phyloP scores from a whole-genome alignment of 2,888 invertebrate species.

The Iphiclides podalirius region DNA sequence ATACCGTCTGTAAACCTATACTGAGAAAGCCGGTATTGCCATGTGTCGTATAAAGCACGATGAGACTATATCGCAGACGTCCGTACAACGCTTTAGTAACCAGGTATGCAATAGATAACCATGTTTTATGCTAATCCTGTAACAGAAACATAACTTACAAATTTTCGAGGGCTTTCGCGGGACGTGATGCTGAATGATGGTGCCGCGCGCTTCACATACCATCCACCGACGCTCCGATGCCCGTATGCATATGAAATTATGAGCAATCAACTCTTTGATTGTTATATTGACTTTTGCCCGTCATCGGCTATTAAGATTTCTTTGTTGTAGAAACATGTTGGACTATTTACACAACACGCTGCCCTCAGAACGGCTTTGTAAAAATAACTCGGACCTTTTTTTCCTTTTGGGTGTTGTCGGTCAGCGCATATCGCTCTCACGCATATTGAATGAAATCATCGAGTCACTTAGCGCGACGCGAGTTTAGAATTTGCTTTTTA shows the following conservation, averaged over 20 bases:
- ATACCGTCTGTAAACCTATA: slow-evolving; percentile 49
- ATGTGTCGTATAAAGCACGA: slow-evolving; percentile 40
- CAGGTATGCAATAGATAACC: slow-evolving; percentile 75
- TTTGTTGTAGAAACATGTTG: slow-evolving; percentile 78
- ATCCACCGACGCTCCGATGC: slow-evolving; percentile 32
- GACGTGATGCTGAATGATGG: slow-evolving; percentile 42
- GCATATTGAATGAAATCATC: slow-evolving; percentile 70
- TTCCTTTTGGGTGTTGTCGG: slow-evolving; percentile 48
- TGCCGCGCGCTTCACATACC: slow-evolving; percentile 49
- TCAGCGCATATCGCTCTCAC: slow-evolving; percentile 69
- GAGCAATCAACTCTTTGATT: slow-evolving; percentile 75
- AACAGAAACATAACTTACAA: slow-evolving; percentile 70
- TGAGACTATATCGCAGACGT: slow-evolving; percentile 58
- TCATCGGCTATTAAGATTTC: slow-evolving; percentile 79
- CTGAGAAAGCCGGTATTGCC: slow-evolving; percentile 50
- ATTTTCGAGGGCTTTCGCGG: slow-evolving; percentile 61
- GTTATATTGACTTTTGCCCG: slow-evolving; percentile 75
- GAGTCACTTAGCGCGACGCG: slow-evolving; percentile 65
- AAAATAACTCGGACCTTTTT: slow-evolving; percentile 66
- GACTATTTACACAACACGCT: slow-evolving; percentile 79
- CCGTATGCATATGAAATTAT: slow-evolving; percentile 58
- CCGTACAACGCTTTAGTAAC: slow-evolving; percentile 70
- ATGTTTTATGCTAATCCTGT: slow-evolving; percentile 73
- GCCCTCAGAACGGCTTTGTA: slow-evolving; percentile 65
- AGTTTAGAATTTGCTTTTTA: slow-evolving; percentile 75